Evolutionary conservation across 1,140 invertebrate genomes (phyloP), one percentile per base, ranked within the genome.

Genomic region (Camponotus pennsylvanicus): DNA sequence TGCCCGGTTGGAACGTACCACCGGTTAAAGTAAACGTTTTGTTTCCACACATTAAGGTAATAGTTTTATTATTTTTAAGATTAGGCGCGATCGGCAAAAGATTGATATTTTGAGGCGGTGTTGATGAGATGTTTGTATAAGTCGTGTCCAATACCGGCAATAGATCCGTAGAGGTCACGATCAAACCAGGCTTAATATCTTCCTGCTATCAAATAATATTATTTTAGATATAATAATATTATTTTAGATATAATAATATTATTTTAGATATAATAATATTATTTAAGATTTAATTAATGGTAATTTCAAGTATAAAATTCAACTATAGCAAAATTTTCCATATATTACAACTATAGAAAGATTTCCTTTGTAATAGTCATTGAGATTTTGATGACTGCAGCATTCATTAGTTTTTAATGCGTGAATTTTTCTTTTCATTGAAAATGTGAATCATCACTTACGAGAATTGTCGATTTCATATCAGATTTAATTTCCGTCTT

Each of bases 11-110:
- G 3, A 91, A 86, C 52, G 89, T 86, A 45, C 90, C 90, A 15
- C 91, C 84, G 18, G 88, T 90, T 55, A 94, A 84, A 21, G 91
- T 94, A 18, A 94, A 73, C 7, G 91, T 86, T 79, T 94, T 93
- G 7, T 88, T 91, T 45, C 91, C 79, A 45, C 91, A 89, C 18
- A 91, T 84, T 27, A 90, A 78, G 71, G 89, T 91, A 18, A 93
- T 83, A 0, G 92, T 93, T 85, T 91, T 92, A 57, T 66, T 90
- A 59, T 78, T 86, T 3, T 64, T 77, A 7, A 32, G 0, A 59
- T 59, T 59, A 4, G 90, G 73, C 27, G 83, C 34, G 18, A 90
- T 88, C 0, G 92, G 89, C 13, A 91, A 59, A 13, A 85, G 79
- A 59, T 80, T 90, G 2, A 89, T 69, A 15, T 67, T 69, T 21